Percentiles rank a stretch among this genome's conserved stretches.
Evolutionary conservation across 2,888 invertebrate species (phyloP).

Genomic region (Barypeithes pellucidus): DNA sequence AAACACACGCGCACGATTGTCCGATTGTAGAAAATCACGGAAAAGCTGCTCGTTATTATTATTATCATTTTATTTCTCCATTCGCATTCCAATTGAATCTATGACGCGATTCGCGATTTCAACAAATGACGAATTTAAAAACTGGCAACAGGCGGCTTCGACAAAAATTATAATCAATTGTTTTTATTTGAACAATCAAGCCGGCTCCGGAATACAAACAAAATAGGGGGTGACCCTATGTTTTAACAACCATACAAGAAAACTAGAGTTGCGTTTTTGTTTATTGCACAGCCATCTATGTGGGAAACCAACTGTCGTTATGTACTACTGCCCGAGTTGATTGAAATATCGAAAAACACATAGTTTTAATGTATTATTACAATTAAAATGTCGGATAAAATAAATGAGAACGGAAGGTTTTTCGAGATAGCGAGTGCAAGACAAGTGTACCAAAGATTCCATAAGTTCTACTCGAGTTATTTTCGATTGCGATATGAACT

Average conservation of each 20-base stretch:
- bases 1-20: background rate
- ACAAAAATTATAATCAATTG: background rate
- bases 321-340: background rate
- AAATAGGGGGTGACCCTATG: background rate
- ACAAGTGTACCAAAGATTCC: conserved; percentile 14
- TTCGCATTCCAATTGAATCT: background rate
- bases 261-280: background rate
- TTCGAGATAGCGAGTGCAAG: conserved; percentile 20
- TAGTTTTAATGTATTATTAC: background rate
- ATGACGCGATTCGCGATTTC: background rate
- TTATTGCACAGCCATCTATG: no score
- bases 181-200: conserved; percentile 1
- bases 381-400: background rate
- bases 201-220: background rate
- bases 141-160: background rate
- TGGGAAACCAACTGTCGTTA: background rate
- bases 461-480: conserved; percentile 4
- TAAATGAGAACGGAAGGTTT: background rate
- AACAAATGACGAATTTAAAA: conserved; percentile 1
- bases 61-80: background rate
- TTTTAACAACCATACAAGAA: background rate
- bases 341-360: background rate
- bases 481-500: conserved; percentile 14
- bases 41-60: conserved; percentile 6
- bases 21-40: background rate